Evolutionary conservation across 2,113 vertebrate genomes (phyloP), one percentile per base, ranked within the genome.

Genomic region (Eleginops maclovinus): DNA sequence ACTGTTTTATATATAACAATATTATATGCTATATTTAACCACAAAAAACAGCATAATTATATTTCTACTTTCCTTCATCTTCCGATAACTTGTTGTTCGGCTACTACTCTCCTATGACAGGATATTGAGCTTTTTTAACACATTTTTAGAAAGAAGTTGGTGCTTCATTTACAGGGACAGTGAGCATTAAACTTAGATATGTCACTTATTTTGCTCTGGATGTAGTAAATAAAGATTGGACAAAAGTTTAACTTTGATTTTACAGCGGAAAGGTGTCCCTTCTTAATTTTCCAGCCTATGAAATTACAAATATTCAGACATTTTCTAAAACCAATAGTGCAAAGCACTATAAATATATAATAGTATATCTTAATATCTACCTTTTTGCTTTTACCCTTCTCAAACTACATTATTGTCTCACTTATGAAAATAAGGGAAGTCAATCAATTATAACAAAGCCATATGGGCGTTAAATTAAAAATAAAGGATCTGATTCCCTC

Each of bases 381-480:
- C 16, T 15, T 11, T 43, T 21, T 47, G 10, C 2, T 19, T 58
- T 66, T 60, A 17, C 3, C 3, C 3, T 16, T 1, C 26, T 36
- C 22, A 61, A 55, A 6, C 40, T 26, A 8, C 0, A 75, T 36
- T 17, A 31, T 43, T 58, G 11, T 21, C 49, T 68, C 43, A 4
- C 1, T 72, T 24, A 53, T 9, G 7, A 11, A 71, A 72, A 43
- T 63, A 24, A 28, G 2, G 11, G 9, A 5, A 1, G 12, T 40
- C 11, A 73, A 50, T 50, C 31, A 43, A 22, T 36, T 36, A 46
- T 40, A 54, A 26, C 41, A 56, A 49, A 77, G 41, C 41, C 54
- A 49, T 17, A 44, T 55, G 54, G n/a, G 17, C 17, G 64, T 11
- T 72, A 73, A 70, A 81, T 75, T 3, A 60, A 56, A 54, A 9